Evolutionary conservation across 1,140 invertebrate species (phyloP).

Genomic region (Trachelipus rathkii): DNA sequence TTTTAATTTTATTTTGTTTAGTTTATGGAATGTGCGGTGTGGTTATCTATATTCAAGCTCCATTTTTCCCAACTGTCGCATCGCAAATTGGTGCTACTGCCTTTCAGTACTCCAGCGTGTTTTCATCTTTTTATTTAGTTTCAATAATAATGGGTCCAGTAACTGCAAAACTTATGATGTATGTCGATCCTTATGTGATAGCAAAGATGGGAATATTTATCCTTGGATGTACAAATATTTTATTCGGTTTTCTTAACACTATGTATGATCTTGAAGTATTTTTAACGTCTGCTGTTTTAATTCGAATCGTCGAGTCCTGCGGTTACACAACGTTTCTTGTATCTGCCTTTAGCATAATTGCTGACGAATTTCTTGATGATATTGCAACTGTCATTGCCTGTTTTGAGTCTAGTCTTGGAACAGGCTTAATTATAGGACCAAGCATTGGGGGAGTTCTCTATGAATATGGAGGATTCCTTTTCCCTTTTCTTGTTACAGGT

Average conservation of each 20-base stretch:
- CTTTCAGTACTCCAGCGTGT: conserved; percentile 12
- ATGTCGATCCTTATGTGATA: conserved; percentile 15
- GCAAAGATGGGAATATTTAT: conserved; percentile 18
- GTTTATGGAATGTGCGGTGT: conserved; percentile 22
- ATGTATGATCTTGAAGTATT: background rate
- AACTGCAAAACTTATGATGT: background rate
- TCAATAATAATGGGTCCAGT: conserved; percentile 20
- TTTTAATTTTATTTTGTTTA: too few relatives aligned
- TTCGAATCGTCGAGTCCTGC: conserved; percentile 19
- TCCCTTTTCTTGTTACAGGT: conserved; percentile 49
- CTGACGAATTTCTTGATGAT: conserved; percentile 22
- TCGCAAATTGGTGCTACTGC: conserved; percentile 11
- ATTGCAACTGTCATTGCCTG: conserved; percentile 10
- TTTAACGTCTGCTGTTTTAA: background rate
- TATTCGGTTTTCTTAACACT: conserved; percentile 20
- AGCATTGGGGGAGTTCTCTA: conserved; percentile 47
- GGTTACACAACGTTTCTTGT: conserved; percentile 19
- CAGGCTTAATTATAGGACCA: conserved; percentile 42
- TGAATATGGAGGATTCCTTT: conserved; percentile 47
- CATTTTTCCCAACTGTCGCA: conserved; percentile 20
- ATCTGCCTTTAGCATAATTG: conserved; percentile 22
- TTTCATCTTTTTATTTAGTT: conserved; percentile 12
- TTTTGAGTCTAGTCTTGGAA: conserved; percentile 19
- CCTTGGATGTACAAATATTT: conserved; percentile 16
- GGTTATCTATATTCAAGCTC: conserved; percentile 17